A percentile compares a stretch with the other conserved stretches of the same genome.
phyloP scores from a whole-genome alignment of 92 coral and sea anemone species.

The Palythoa grandis region DNA sequence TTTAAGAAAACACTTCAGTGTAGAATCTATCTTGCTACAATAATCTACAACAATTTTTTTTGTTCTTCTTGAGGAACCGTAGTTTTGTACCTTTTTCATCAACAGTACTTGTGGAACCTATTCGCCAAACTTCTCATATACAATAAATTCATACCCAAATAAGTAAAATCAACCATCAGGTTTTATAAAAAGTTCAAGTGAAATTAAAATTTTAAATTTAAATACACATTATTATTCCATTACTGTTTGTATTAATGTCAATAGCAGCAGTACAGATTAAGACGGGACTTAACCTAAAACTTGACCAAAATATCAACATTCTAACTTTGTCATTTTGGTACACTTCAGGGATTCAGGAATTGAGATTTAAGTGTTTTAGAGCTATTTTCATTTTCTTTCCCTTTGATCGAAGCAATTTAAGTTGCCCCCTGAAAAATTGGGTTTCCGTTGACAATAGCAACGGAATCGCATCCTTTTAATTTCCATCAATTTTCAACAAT shows the following conservation, averaged over 20 bases:
- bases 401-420: slow-evolving; percentile 4
- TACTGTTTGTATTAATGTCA: too few relatives aligned
- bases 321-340: slow-evolving; percentile 9
- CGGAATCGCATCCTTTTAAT: not conserved
- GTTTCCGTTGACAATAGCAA: slow-evolving; percentile 40
- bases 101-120: not conserved
- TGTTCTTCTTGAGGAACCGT: too few relatives aligned
- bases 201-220: too few relatives aligned
- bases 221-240: too few relatives aligned
- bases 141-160: not conserved
- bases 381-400: slow-evolving; percentile 4
- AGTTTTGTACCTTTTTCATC: not conserved
- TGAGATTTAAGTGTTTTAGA: slow-evolving; percentile 7
- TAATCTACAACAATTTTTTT: not conserved
- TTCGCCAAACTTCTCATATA: not conserved
- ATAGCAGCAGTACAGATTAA: not conserved
- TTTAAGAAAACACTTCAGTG: too few relatives aligned
- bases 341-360: slow-evolving; percentile 11
- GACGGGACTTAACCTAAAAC: slow-evolving; percentile 24
- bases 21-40: not conserved
- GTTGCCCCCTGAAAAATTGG: slow-evolving; percentile 1
- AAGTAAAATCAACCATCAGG: not conserved
- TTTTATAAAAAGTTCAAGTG: not conserved
- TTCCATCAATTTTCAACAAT: slow-evolving; percentile 13
- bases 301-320: slow-evolving; percentile 23